Evolutionary conservation across 2,113 vertebrate species (phyloP).

Genomic region (Microtus montanus): DNA sequence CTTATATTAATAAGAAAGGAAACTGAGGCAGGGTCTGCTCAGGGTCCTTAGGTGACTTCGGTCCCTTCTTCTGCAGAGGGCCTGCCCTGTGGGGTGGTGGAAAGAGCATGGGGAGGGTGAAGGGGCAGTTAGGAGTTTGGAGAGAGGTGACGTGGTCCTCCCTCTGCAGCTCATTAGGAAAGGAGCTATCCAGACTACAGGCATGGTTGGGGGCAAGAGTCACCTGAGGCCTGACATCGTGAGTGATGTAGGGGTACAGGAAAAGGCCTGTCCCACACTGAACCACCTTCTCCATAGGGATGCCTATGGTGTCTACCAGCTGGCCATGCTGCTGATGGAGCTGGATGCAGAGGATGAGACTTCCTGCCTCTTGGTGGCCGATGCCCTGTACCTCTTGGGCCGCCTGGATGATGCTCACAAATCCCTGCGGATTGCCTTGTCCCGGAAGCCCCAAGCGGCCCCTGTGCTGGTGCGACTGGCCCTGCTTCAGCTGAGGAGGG

Average conservation of each 20-base stretch:
- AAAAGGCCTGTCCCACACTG: neutral
- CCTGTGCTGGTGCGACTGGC: constrained; percentile 91
- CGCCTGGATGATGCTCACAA: constrained; percentile 91
- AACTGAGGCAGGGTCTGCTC: neutral
- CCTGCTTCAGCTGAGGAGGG: constrained; percentile 92
- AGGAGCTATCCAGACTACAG: neutral
- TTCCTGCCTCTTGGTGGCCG: constrained; percentile 89
- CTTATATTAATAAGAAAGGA: neutral
- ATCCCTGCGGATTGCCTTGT: constrained; percentile 86
- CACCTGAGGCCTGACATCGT: neutral
- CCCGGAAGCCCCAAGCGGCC: constrained; percentile 83
- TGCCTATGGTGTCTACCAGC: constrained; percentile 89
- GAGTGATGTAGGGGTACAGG: fast-evolving
- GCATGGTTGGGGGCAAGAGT: neutral
- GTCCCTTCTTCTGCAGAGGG: neutral
- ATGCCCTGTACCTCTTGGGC: constrained; percentile 92
- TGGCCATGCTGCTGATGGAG: constrained; percentile 91
- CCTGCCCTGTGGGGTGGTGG: fast-evolving
- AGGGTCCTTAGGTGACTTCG: fast-evolving
- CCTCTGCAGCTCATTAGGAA: neutral
- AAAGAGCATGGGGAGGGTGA: fast-evolving
- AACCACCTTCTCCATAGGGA: constrained; percentile 80
- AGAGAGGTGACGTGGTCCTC: fast-evolving
- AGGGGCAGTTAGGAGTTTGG: neutral
- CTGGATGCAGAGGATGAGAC: constrained; percentile 87